Evolutionary conservation across 2,113 vertebrate genomes (phyloP).

Genomic region (Polypterus senegalus): DNA sequence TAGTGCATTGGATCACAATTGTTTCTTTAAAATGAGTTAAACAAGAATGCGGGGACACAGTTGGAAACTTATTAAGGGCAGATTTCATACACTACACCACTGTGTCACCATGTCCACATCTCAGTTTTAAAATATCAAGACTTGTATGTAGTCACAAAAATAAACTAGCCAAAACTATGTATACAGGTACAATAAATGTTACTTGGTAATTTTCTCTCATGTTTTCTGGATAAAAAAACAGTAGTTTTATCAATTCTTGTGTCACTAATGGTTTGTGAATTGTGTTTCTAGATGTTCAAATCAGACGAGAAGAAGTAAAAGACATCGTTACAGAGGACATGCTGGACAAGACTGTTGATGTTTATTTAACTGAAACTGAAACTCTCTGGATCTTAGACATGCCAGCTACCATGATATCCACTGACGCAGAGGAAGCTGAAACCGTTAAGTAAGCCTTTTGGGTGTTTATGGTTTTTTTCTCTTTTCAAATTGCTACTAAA

Average conservation of each 20-base stretch:
- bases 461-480: background rate
- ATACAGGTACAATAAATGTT: background rate
- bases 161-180: background rate
- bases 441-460: conserved; percentile 44
- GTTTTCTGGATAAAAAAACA: background rate
- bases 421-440: conserved; percentile 51
- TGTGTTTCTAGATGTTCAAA: conserved; percentile 37
- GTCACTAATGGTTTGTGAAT: conserved; percentile 1
- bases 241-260: background rate
- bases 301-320: conserved; percentile 26
- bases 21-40: no score
- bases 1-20: no score
- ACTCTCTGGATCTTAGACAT: conserved; percentile 58
- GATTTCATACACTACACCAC: no score
- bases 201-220: background rate
- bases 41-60: no score
- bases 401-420: conserved; percentile 43
- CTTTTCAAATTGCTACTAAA: background rate
- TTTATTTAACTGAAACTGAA: conserved; percentile 58
- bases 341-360: conserved; percentile 43
- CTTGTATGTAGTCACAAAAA: no score
- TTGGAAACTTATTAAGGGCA: no score
- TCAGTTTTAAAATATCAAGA: no score
- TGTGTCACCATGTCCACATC: no score
- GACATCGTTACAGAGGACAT: conserved; percentile 47